Evolutionary conservation across 2,113 vertebrate genomes (phyloP).

Genomic region (Varanus komodoensis): DNA sequence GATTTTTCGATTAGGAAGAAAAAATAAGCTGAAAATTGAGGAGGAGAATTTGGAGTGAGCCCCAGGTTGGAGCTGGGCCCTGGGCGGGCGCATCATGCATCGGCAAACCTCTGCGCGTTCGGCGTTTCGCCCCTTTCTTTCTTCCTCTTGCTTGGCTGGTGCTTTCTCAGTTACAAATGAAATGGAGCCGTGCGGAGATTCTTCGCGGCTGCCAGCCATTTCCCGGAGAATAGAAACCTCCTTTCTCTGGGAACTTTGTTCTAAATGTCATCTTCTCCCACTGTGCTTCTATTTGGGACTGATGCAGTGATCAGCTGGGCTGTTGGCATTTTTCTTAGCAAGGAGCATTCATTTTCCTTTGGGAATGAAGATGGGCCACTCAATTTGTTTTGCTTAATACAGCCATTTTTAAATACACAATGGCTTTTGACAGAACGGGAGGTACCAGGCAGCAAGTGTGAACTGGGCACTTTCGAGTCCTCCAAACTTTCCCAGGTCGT

Average conservation of each 20-base stretch:
- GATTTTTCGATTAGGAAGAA: not conserved
- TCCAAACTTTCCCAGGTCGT: not conserved
- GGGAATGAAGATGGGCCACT: not conserved
- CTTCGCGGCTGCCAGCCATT: not conserved
- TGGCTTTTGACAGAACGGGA: not conserved
- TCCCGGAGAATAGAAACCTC: not conserved
- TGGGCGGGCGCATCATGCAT: not conserved
- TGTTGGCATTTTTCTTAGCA: not conserved
- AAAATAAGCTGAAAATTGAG: too few relatives aligned
- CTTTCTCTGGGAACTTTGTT: not conserved
- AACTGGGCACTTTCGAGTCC: not conserved
- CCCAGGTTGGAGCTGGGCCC: not conserved
- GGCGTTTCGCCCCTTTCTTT: not conserved
- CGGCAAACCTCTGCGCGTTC: too few relatives aligned
- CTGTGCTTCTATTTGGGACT: not conserved
- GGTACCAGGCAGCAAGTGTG: not conserved
- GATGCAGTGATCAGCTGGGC: not conserved
- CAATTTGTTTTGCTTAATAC: too few relatives aligned
- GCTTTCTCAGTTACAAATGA: not conserved
- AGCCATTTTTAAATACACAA: not conserved
- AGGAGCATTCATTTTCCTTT: not conserved
- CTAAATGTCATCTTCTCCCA: not conserved
- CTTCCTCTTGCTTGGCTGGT: not conserved
- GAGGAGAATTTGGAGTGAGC: too few relatives aligned
- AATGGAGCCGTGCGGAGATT: not conserved